Percentiles rank a stretch among this genome's conserved stretches.
Conservation (phyloP, 2,888 invertebrate species). For the Aleiodes testaceus region DNA sequence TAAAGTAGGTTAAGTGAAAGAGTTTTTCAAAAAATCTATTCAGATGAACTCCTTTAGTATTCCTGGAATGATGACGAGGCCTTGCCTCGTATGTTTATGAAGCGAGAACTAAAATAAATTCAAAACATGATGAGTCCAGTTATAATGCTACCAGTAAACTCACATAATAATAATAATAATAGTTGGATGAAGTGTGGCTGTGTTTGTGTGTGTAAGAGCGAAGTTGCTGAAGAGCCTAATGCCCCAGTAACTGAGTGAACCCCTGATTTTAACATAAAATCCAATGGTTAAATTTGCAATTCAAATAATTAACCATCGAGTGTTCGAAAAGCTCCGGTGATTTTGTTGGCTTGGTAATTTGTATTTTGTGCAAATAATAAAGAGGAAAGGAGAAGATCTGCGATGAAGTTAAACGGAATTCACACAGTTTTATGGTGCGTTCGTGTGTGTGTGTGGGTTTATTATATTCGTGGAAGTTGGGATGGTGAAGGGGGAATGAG, state of each 20-base stretch:
- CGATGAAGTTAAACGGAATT: not conserved
- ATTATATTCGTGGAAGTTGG: slow-evolving; percentile 16
- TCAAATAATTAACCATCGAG: slow-evolving; percentile 63
- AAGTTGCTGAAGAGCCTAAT: slow-evolving; percentile 57
- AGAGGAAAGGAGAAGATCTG: not conserved
- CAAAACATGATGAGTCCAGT: slow-evolving; percentile 20
- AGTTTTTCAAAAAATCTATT: too few species aligned
- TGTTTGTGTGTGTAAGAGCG: slow-evolving; percentile 2
- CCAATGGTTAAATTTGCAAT: slow-evolving; percentile 59
- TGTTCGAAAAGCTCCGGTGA: slow-evolving; percentile 48
- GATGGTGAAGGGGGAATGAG: slow-evolving; percentile 13
- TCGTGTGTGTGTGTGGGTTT: too few species aligned
- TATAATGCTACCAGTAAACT: slow-evolving; percentile 5
- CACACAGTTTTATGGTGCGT: too few species aligned
- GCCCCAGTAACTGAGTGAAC: slow-evolving; percentile 66
- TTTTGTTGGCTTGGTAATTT: slow-evolving; percentile 12
- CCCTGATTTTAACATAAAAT: slow-evolving; percentile 46
- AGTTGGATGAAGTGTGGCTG: not conserved
- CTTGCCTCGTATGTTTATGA: not conserved
- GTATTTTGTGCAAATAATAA: not conserved
- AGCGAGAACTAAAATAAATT: not conserved
- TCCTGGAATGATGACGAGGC: slow-evolving; percentile 23
- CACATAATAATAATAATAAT: slow-evolving; percentile 19
- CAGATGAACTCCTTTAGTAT: not conserved
- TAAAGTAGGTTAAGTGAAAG: too few species aligned